Conservation (phyloP, 1,140 invertebrate genomes). For the Globodera ellingtonae region DNA sequence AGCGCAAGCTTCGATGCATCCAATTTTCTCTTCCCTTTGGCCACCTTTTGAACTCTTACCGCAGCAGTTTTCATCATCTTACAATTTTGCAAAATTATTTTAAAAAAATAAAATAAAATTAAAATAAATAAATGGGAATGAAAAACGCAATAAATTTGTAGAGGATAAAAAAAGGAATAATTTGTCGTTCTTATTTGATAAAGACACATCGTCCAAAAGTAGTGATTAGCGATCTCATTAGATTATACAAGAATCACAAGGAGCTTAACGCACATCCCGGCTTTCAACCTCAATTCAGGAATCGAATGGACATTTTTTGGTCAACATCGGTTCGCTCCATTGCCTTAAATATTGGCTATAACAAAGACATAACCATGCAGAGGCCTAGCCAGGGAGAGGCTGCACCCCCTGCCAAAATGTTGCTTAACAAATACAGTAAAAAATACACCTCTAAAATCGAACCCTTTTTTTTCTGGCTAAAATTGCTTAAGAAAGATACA, state of each 20-base stretch:
- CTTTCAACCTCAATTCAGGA: constrained; percentile 44
- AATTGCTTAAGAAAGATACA: no score
- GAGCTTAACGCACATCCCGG: not conserved
- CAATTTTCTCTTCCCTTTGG: constrained; percentile 45
- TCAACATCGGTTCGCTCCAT: constrained; percentile 56
- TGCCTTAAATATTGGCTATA: constrained; percentile 39
- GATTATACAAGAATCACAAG: not conserved
- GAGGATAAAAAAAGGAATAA: not conserved
- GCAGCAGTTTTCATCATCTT: not conserved
- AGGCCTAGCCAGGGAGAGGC: not conserved
- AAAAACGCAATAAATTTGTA: not conserved
- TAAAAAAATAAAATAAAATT: not conserved
- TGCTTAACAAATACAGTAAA: no score
- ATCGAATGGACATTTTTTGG: constrained; percentile 54
- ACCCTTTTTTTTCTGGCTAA: no score
- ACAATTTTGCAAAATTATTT: not conserved
- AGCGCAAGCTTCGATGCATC: constrained; percentile 57
- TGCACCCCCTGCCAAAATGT: no score
- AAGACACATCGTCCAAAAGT: not conserved
- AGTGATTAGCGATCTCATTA: not conserved
- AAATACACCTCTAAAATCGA: no score
- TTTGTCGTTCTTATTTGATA: not conserved
- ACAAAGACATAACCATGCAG: not conserved
- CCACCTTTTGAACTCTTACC: not conserved
- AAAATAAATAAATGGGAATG: not conserved